Evolutionary conservation across 2,113 vertebrate genomes (phyloP), one percentile per base, ranked within the genome.

Genomic region (Hippocampus mohnikei): DNA sequence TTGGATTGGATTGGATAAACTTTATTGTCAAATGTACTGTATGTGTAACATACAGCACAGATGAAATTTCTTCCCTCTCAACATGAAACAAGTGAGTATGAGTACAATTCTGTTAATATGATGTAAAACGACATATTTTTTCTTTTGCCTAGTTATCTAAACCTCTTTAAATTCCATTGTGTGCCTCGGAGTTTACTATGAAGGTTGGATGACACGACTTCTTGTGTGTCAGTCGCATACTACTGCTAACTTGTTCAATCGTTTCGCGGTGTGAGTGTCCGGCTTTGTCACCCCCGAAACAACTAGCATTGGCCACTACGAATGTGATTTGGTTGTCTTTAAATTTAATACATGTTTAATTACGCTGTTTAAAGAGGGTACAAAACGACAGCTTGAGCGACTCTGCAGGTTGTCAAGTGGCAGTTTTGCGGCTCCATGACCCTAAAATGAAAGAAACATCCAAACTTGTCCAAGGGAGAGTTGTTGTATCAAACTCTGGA

Each of bases 361-460:
- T 59, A 15, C 23, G 10, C 23, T 59, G 3, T 15, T 60, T 33
- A 37, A 8, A 59, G 15, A 18, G 27, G 58, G 12, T 5, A 25
- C 23, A 23, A 1, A 41, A 40, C 2, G 27, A 40, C 15, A 61
- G 27, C 0, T 2, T 25, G 8, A 2, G 53, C 23, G 21, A 13
- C 3, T 27, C 3, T 56, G n/a, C 21, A 56, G n/a, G 10, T 20
- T 9, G n/a, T 11, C 3, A 25, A 33, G 73, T 69, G 62, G 50
- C 41, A 71, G 74, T 76, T 67, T 73, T 62, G 16, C 7, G 15
- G 66, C 44, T 71, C 67, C 61, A 50, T 65, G 73, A 77, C 82
- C 79, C 76, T 37, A 37, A 6, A 37, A 71, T 53, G 67, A 68
- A 55, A 46, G 73, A 83, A 81, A 89, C 83, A 82, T 64, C 74